Base-by-base conservation (phyloP, 2,888 invertebrate genomes). In the Phyllotreta striolata region DNA sequence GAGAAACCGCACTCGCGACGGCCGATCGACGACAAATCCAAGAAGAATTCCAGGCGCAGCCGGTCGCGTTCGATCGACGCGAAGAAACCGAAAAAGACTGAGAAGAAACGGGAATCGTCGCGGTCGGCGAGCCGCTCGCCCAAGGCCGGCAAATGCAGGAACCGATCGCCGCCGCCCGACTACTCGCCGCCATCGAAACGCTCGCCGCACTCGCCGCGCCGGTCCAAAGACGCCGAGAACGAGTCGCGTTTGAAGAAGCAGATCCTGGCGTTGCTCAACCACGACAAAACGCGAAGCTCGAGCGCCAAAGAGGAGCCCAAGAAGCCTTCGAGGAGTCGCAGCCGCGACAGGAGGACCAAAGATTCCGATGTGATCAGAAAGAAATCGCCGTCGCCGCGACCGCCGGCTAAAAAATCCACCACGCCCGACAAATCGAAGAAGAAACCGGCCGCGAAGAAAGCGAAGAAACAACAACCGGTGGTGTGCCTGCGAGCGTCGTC, bases 401-500 rank as follows among this genome's bases (percentile, higher is more conserved):
- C 34, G 39, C 47, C 49, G 1, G 9, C 12, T 24, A 59, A 59
- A 14, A 49, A 51, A 14, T 65, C 67, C 6, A 44, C 43, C 6
- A 67, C 69, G 24, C 69, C 68, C n/a, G 68, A 66, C 39, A 63
- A 59, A 40, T 39, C 46, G 12, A 64, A 61, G 38, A 52, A 62
- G 69, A 39, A 59, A 62, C 49, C 14, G 43, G 47, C 64, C 51
- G 63, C 70, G 49, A 72, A 68, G 41, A 58, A 79, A 80, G 64
- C 69, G 57, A 72, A 71, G 78, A 78, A 78, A 61, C 80, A 75
- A 4, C 74, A 79, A 64, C 87, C 87, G 0, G 84, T 87, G 4
- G 87, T 88, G 0, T 86, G 88, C 66, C 63, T 80, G 63, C 63
- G 79, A 43, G 70, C 74, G 1, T 73, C 88, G 5, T 87, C 86